These are phyloP conservation scores for Acleris sparsana DNA, from an alignment of 2,888 invertebrate genomes.

Conservation along the genomic window DNA sequence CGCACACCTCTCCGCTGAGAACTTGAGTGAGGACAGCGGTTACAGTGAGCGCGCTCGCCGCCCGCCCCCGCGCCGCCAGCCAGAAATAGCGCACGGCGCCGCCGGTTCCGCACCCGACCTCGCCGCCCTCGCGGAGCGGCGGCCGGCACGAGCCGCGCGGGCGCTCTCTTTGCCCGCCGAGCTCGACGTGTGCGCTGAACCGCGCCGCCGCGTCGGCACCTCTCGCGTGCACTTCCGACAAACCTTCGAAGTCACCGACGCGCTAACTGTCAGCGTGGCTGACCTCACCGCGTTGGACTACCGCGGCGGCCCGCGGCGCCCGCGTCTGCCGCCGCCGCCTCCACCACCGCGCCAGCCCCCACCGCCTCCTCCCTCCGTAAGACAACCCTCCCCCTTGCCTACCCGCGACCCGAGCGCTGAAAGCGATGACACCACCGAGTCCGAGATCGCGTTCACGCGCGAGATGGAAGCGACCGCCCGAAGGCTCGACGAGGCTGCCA, in stretches of 20 bases:
- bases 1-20: conserved; percentile 87
- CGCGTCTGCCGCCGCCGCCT: conserved; percentile 70
- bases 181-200: conserved; percentile 85
- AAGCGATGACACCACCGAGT: conserved; percentile 78
- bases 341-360: conserved; percentile 64
- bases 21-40: conserved; percentile 91
- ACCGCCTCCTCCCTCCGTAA: conserved; percentile 58
- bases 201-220: conserved; percentile 55
- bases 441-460: conserved; percentile 71
- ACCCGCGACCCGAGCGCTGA: conserved; percentile 74
- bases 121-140: conserved; percentile 60
- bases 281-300: conserved; percentile 85
- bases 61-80: conserved; percentile 63
- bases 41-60: conserved; percentile 85
- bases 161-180: conserved; percentile 85
- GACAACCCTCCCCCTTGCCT: conserved; percentile 54
- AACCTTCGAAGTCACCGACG: conserved; percentile 74
- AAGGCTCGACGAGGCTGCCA: conserved; percentile 70
- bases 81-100: conserved; percentile 65
- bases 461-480: conserved; percentile 79
- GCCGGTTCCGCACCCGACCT: conserved; percentile 75
- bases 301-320: conserved; percentile 66
- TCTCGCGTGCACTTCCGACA: conserved; percentile 76
- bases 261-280: conserved; percentile 85
- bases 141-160: conserved; percentile 70